phyloP scores from a whole-genome alignment of 2,797 vertebrate species.

The Molossus molossus region DNA sequence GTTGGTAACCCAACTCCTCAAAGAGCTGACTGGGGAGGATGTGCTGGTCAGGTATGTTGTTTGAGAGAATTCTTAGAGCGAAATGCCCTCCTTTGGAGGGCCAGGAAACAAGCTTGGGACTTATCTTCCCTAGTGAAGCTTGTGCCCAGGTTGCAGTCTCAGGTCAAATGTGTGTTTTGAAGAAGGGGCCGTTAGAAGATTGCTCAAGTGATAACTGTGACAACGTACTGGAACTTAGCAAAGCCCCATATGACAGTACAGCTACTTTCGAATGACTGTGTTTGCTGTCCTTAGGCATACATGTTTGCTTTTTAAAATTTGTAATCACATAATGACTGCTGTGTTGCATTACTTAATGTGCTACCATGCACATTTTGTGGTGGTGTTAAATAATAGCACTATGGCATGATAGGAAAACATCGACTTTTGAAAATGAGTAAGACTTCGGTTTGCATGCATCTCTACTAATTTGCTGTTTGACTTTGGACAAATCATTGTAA shows the following conservation, averaged over 20 bases:
- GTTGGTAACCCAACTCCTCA: slow-evolving; percentile 94
- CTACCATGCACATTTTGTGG: not conserved
- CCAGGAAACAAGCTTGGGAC: not conserved
- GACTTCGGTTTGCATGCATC: not conserved
- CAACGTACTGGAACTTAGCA: not conserved
- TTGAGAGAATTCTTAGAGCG: not conserved
- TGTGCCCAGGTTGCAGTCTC: not conserved
- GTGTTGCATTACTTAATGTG: slow-evolving; percentile 12
- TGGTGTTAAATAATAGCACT: slow-evolving; percentile 11
- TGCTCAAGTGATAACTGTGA: not conserved
- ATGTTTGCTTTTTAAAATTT: not conserved
- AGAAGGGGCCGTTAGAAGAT: not conserved
- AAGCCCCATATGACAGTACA: not conserved
- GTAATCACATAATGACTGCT: not conserved
- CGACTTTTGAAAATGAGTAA: slow-evolving; percentile 38
- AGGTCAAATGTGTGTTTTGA: not conserved
- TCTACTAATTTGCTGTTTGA: slow-evolving; percentile 37
- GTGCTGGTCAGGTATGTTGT: slow-evolving; percentile 94
- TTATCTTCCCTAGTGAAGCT: not conserved
- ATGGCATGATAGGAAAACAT: not conserved
- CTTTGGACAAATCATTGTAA: not conserved
- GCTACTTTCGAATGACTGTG: not conserved
- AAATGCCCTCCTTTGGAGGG: not conserved
- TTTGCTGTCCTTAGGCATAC: not conserved
- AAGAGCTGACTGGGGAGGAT: slow-evolving; percentile 96